Conservation (phyloP, 2,888 invertebrate species). For the Rhopalosiphum nymphaeae region DNA sequence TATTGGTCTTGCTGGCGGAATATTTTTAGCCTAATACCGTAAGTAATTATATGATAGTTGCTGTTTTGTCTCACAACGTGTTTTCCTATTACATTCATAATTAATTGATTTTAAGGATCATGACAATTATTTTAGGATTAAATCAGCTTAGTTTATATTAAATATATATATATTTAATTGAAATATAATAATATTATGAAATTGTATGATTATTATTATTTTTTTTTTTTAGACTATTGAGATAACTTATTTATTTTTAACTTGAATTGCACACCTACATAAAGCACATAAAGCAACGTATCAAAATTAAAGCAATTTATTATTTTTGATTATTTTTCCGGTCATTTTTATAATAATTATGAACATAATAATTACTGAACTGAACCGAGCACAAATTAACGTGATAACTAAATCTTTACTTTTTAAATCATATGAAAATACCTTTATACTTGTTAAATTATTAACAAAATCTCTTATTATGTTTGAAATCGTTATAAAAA, state of each 20-base stretch:
- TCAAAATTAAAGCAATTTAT: neutral
- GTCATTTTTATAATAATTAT: neutral
- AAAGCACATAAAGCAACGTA: neutral
- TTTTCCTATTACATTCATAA: neutral
- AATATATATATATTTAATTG: too few species aligned
- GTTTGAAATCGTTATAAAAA: too few species aligned
- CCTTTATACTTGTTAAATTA: too few species aligned
- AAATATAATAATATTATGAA: too few species aligned
- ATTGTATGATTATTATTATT: neutral
- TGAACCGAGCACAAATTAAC: too few species aligned
- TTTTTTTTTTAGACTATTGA: neutral
- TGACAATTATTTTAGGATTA: neutral
- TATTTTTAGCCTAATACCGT: neutral
- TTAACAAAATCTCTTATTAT: too few species aligned
- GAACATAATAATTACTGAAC: too few species aligned
- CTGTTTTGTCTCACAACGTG: neutral
- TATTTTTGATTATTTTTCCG: neutral
- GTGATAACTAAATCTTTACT: too few species aligned
- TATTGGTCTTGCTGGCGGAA: neutral
- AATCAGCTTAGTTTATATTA: neutral
- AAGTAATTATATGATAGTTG: neutral
- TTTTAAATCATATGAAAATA: too few species aligned
- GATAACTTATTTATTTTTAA: neutral
- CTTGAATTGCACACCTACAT: neutral
- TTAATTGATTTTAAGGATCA: neutral